Base-by-base conservation (phyloP, 2,113 vertebrate species). In the Cynoglossus semilaevis region DNA sequence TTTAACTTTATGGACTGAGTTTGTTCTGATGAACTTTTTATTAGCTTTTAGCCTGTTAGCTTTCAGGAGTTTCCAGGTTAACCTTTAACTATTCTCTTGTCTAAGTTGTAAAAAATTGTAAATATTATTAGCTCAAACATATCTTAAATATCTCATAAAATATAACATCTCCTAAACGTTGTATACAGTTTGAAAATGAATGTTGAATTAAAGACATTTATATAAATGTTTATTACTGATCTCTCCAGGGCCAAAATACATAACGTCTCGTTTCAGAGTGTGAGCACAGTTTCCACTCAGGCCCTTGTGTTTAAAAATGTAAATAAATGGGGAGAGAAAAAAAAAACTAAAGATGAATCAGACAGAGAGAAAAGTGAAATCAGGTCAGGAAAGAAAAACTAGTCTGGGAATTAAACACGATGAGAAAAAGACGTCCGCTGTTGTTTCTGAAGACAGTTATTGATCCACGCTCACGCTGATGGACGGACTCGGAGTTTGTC, bases 391-490 rank as follows among this genome's bases (percentile, higher is more conserved):
- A 15, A 45, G 10, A 58, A 0, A 8, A 46, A 53, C 15, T 40
- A 1, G 44, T 43, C 5, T 15, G n/a, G 44, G 45, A 55, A 7
- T 15, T 11, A 2, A 5, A 5, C 1, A 2, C 15, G 12, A 34
- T 11, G 9, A 51, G 55, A 46, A 8, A 11, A 44, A 55, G 19
- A 57, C 22, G 47, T 62, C 61, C 61, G 37, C 12, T 1, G 36
- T 54, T 29, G 22, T 29, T 29, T 29, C 22, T 29, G 54, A 12
- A 29, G 48, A 66, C n/a, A 16, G 1, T 17, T 58, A 62, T 70
- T 2, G 67, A 72, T 81, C 75, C 49, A n/a, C 58, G n/a, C 65
- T 18, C 18, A 10, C 44, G 43, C 44, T 44, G 71, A 59, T 19
- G 4, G 65, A 40, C 69, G 13, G 58, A 50, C 41, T 19, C 56